Conservation (phyloP, 2,113 vertebrate genomes). For the Archilochus colubris region DNA sequence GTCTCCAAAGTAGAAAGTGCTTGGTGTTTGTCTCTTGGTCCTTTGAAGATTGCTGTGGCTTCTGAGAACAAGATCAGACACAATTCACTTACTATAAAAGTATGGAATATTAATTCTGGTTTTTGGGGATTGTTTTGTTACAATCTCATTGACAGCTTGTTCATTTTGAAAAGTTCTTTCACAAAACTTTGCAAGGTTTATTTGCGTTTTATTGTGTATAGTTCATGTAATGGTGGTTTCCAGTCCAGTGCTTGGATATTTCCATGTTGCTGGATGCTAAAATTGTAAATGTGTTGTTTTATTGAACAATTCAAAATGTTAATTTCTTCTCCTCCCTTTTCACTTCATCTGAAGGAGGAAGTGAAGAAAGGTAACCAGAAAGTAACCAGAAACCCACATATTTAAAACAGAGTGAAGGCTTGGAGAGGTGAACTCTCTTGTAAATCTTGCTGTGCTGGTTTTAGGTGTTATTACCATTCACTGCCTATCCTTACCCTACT, state of each 20-base stretch:
- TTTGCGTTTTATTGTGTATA: not conserved
- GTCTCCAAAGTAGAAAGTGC: not conserved
- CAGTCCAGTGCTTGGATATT: not conserved
- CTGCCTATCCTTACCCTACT: not conserved
- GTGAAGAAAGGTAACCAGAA: slow-evolving; percentile 11
- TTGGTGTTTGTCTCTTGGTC: not conserved
- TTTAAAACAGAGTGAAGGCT: slow-evolving; percentile 41
- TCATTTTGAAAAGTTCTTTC: not conserved
- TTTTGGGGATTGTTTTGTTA: not conserved
- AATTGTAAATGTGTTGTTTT: not conserved
- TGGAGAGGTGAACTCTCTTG: slow-evolving; percentile 46
- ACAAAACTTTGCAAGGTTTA: not conserved
- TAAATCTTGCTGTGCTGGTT: slow-evolving; percentile 66
- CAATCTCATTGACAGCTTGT: not conserved
- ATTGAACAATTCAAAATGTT: not conserved
- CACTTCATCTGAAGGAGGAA: not conserved
- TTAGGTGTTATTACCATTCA: slow-evolving; percentile 5
- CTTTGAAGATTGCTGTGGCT: not conserved
- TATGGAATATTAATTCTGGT: not conserved
- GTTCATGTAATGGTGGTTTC: not conserved
- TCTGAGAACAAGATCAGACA: not conserved
- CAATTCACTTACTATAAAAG: not conserved
- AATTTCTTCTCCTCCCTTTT: not conserved
- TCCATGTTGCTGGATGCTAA: not conserved
- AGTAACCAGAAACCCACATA: not conserved